Base-by-base conservation (phyloP, 2,888 invertebrate species). In the Drosophila lacicola region DNA sequence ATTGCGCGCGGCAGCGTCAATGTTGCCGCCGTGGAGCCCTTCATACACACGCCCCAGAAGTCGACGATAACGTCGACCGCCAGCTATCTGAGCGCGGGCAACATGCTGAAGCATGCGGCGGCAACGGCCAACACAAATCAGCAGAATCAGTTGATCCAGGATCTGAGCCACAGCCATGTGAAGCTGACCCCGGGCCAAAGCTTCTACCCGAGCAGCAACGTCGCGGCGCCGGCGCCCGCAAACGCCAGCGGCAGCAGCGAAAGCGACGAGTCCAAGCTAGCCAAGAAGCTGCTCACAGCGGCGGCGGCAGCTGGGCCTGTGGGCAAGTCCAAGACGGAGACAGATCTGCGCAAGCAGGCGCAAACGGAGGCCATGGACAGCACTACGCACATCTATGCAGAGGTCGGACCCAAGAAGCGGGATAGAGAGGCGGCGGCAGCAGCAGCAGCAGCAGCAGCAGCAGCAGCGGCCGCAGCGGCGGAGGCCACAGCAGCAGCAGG, bases 11-110 rank as follows among this genome's bases (percentile, higher is more conserved):
- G 76, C 69, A 93, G 96, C 51, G 96, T 96, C 58, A 97, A 97
- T 92, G 95, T 97, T 69, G 97, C 97, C 17, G 97, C 97, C 47
- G 96, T 97, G 39, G 97, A 97, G 91, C 97, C 97, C 4, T 97
- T 96, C 91, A 96, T 97, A 88, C 97, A 97, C 88, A 96, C 97
- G 87, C 97, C 97, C 57, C 94, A 95, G 50, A 92, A 93, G 74
- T 90, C 92, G 73, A 94, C 94, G 39, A 94, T 94, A 73, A 91
- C 92, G 8, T 79, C 88, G 49, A 91, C 92, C 13, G 85, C 91
- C 9, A 87, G 78, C 45, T 94, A 94, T 76, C 91, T 91, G 62
- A 90, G 88, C n/a, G 93, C 86, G 2, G 88, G 81, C 14, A 90
- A 89, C 54, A 80, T 91, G 63, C 62, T 89, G 46, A 92, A 92